phyloP scores from a whole-genome alignment of 2,888 invertebrate genomes.

The Allophyes oxyacanthae region DNA sequence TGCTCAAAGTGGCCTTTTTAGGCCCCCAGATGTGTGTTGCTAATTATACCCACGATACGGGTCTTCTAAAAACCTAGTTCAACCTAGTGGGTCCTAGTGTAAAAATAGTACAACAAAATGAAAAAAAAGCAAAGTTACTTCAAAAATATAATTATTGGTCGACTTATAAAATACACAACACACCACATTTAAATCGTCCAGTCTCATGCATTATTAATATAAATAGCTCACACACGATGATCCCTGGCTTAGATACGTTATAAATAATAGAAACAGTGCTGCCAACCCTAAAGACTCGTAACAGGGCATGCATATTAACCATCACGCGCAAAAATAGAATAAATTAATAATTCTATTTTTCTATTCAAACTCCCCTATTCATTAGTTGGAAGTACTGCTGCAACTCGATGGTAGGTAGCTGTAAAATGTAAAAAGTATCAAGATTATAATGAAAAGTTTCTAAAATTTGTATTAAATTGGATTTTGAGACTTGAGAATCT shows the following conservation, averaged over 20 bases:
- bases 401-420: conserved; percentile 34
- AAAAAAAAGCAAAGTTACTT: too few species aligned
- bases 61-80: too few species aligned
- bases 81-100: too few species aligned
- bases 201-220: conserved; percentile 51
- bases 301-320: conserved; percentile 79
- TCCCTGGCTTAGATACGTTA: conserved; percentile 51
- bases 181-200: conserved; percentile 45
- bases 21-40: too few species aligned
- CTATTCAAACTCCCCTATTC: conserved; percentile 71
- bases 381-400: conserved; percentile 47
- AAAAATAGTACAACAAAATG: too few species aligned
- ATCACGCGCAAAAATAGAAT: conserved; percentile 82
- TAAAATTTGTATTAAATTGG: too few species aligned
- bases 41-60: too few species aligned
- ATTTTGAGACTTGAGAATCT: too few species aligned
- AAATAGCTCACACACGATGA: conserved; percentile 43
- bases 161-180: conserved; percentile 17
- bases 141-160: conserved; percentile 11
- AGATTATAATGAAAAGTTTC: too few species aligned
- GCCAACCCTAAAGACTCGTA: conserved; percentile 49
- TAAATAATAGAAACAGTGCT: conserved; percentile 57
- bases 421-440: too few species aligned
- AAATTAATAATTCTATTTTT: conserved; percentile 83
- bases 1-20: too few species aligned